phyloP scores from a whole-genome alignment of 2,113 vertebrate genomes.

The Prunella himalayana region DNA sequence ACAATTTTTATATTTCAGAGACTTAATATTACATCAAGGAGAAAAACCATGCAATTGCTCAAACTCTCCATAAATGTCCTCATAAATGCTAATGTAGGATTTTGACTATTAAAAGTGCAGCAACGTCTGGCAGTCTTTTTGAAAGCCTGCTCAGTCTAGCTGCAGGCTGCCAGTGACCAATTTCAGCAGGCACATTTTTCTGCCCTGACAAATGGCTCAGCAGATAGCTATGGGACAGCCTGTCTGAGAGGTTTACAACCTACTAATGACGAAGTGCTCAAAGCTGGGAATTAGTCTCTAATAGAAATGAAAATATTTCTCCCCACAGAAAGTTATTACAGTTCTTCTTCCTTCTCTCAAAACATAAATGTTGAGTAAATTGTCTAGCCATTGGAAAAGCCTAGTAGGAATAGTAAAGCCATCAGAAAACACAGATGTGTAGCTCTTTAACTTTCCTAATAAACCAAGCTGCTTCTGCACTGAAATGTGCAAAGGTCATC shows the following conservation, averaged over 20 bases:
- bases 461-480: not conserved
- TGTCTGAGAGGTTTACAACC: constrained; percentile 22
- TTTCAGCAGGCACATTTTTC: not conserved
- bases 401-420: not conserved
- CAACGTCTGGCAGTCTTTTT: not conserved
- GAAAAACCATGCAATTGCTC: not conserved
- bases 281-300: not conserved
- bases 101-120: not conserved
- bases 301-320: constrained; percentile 26
- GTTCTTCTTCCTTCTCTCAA: not conserved
- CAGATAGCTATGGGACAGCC: not conserved
- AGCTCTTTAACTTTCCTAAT: not conserved
- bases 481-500: constrained; percentile 1
- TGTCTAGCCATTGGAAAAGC: not conserved
- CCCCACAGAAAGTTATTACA: not conserved
- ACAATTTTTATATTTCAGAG: not conserved
- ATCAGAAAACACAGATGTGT: not conserved
- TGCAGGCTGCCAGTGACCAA: not conserved
- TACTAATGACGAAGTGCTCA: not conserved
- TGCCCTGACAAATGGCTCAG: not conserved
- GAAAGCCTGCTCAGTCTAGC: not conserved
- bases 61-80: constrained; percentile 3
- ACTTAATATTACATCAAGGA: not conserved
- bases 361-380: not conserved
- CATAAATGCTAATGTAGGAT: constrained; percentile 5